A percentile compares a stretch with the other conserved stretches of the same genome.
These are phyloP conservation scores for Sitophilus oryzae DNA, from an alignment of 1,140 invertebrate species.

Conservation along the genomic window DNA sequence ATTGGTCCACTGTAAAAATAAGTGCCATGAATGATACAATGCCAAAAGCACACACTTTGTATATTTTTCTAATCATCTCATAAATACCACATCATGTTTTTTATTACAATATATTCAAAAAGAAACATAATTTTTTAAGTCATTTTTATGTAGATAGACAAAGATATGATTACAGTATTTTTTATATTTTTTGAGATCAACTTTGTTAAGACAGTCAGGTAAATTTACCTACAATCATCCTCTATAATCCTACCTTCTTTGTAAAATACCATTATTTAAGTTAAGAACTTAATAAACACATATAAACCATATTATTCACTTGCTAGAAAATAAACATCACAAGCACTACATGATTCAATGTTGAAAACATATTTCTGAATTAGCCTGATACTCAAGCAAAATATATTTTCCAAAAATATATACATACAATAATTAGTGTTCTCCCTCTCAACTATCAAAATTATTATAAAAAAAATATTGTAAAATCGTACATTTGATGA, in stretches of 20 bases:
- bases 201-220: not conserved
- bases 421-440: too few species aligned
- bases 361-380: not conserved
- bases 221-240: not conserved
- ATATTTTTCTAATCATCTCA: too few species aligned
- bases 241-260: not conserved
- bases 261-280: not conserved
- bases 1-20: too few species aligned
- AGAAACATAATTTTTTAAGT: not conserved
- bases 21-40: not conserved
- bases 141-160: not conserved
- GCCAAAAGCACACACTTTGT: not conserved
- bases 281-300: not conserved
- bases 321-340: not conserved
- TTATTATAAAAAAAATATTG: too few species aligned
- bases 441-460: too few species aligned
- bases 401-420: too few species aligned
- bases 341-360: not conserved
- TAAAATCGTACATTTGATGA: too few species aligned
- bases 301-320: not conserved
- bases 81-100: not conserved
- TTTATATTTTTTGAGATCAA: not conserved
- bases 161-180: slow-evolving; percentile 5
- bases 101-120: not conserved
- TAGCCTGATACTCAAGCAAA: not conserved